Evolutionary conservation across 2,888 invertebrate genomes (phyloP).

Genomic region (Sinopyrophorus schimmeli): DNA sequence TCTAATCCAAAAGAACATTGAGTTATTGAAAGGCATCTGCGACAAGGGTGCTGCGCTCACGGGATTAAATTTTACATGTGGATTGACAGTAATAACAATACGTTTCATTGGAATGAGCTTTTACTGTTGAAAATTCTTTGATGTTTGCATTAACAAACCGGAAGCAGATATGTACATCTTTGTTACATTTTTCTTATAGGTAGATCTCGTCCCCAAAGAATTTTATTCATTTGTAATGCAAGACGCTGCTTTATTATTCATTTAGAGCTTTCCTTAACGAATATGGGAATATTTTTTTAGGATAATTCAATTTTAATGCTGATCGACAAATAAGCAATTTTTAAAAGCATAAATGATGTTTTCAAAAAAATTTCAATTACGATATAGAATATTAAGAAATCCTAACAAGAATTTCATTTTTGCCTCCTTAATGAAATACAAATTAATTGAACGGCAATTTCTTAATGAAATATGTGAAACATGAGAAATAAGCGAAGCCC

Average conservation of each 20-base stretch:
- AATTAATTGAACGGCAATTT: too few species aligned
- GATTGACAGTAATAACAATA: constrained; percentile 57
- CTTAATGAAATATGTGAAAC: too few species aligned
- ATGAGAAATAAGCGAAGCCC: too few species aligned
- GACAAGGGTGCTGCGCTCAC: constrained; percentile 43
- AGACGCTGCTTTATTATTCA: constrained; percentile 6
- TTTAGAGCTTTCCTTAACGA: background rate
- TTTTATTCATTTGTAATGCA: constrained; percentile 9
- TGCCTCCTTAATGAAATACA: too few species aligned
- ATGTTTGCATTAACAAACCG: constrained; percentile 54
- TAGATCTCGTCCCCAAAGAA: constrained; percentile 10
- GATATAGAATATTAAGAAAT: background rate
- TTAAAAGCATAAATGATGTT: background rate
- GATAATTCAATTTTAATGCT: too few species aligned
- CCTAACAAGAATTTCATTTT: too few species aligned
- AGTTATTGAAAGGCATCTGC: constrained; percentile 51
- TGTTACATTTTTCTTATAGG: constrained; percentile 3
- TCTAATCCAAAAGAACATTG: constrained; percentile 53
- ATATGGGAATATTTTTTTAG: background rate
- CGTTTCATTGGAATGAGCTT: constrained; percentile 52
- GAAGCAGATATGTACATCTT: constrained; percentile 41
- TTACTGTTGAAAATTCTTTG: constrained; percentile 48
- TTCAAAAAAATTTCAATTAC: background rate
- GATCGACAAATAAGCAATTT: too few species aligned
- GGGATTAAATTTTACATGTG: constrained; percentile 57